Conservation (phyloP, 92 coral and sea anemone genomes). For the Bergia puertoricense region DNA sequence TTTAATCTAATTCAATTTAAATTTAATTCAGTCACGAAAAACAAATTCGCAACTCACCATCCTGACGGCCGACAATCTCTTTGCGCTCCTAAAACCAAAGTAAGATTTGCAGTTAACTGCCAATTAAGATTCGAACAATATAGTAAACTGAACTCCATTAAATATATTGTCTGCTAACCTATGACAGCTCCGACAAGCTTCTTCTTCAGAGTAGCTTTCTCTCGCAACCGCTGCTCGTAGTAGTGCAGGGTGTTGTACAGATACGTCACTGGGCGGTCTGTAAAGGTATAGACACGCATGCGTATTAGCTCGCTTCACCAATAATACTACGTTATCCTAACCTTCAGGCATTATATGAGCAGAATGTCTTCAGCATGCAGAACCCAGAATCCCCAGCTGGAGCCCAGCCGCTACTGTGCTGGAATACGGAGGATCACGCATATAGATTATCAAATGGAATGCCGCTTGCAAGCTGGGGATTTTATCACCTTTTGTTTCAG, state of each 20-base stretch:
- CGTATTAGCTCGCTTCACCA: background rate
- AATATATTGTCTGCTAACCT: constrained; percentile 54
- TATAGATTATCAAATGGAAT: no score
- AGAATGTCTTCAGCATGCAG: background rate
- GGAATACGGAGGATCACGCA: no score
- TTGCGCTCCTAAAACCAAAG: constrained; percentile 66
- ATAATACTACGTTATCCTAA: background rate
- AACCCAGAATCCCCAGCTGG: background rate
- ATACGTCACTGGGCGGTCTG: constrained; percentile 96
- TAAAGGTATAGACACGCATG: background rate
- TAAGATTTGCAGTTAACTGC: background rate
- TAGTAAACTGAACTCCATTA: background rate
- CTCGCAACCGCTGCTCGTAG: constrained; percentile 81
- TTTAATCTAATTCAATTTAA: background rate
- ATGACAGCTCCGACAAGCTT: constrained; percentile 89
- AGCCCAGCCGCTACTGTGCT: background rate
- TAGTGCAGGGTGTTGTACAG: constrained; percentile 93
- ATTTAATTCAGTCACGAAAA: background rate
- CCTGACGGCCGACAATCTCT: constrained; percentile 77
- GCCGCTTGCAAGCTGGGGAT: no score
- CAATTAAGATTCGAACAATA: background rate
- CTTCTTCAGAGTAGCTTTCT: constrained; percentile 80
- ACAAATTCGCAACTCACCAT: constrained; percentile 66
- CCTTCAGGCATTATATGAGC: background rate
- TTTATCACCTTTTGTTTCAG: no score